Evolutionary conservation across 1,140 invertebrate species (phyloP), one percentile per base, ranked within the genome.

Genomic region (Harpegnathos saltator): DNA sequence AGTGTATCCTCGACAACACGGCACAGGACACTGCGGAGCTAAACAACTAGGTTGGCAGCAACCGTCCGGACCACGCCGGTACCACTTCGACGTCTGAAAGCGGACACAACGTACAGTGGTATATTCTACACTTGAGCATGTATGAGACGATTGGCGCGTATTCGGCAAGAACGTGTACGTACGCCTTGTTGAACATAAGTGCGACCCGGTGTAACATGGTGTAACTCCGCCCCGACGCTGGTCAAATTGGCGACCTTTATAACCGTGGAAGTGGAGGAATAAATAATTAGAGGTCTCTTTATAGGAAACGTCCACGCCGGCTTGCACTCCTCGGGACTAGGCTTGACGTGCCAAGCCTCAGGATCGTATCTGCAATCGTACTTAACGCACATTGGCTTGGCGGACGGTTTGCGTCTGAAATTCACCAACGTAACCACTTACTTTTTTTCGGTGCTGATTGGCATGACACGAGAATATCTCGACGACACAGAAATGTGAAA

Each of bases 271-370:
- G 90, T 86, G 1, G 92, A 92, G 38, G 22, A 86, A 26, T 89
- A 92, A 15, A 89, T 91, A 15, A 94, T 92, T 7, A 93, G 77
- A 0, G 93, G 93, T 48, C 92, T 80, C 17, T 90, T 93, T 38
- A 62, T 54, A 9, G 92, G 89, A 83, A 90, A 81, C 22, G 83
- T 91, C 92, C 92, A 94, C 5, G 83, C 44, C 5, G 93, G 93
- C 84, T 90, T 92, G 63, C 91, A 92, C 38, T 92, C 87, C 14
- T 90, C 77, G 17, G 91, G 90, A 84, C 92, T 94, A 24, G 91
- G 90, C 83, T 87, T 89, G 19, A 91, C 82, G 14, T 80, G 22
- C 89, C 90, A 89, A 9, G 90, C 84, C 9, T 90, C 86, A 9
- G 90, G 88, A 78, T 93, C 92, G 22, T 92, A 87, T 75, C 59